Evolutionary conservation across 2,113 vertebrate species (phyloP), one percentile per base, ranked within the genome.

Genomic region (Microcebus murinus): DNA sequence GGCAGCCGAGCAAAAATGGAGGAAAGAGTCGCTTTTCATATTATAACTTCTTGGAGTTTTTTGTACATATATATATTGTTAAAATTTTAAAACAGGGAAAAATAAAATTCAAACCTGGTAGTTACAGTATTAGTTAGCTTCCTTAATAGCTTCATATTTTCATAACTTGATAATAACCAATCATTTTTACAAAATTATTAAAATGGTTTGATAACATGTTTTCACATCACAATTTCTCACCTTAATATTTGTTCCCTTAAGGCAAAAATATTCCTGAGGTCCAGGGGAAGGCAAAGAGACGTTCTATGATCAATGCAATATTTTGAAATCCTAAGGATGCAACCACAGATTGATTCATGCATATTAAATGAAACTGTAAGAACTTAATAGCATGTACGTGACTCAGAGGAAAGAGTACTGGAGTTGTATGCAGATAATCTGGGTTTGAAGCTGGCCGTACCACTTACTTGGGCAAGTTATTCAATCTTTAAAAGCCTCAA

Each of bases 401-500:
- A 90, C 96, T 97, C 87, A 92, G 97, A 98, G 84, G 25, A 97
- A 92, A 98, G 50, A 96, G 77, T 48, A 52, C 76, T 83, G 42
- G 96, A 97, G 76, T 86, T 73, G 18, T 52, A 74, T 39, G 73
- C 48, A 95, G 86, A 86, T 74, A 48, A 92, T 84, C 25, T 91
- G 25, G 27, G 7, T 80, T 91, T 89, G 25, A 90, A 93, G 45
- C 11, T 77, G 34, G 27, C 12, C 81, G 2, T 50, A 68, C 18
- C 36, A 50, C 36, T 86, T 93, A 77, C 13, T 79, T 74, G 55
- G 31, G 52, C 18, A 83, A 88, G n/a, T 59, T 91, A 94, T 63
- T 87, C 25, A 77, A 71, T 83, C 21, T 73, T 63, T 84, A 79
- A 94, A 94, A 84, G 27, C 17, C 14, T 92, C 48, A 77, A 4